Evolutionary conservation across 2,888 invertebrate species (phyloP).

Genomic region (Nemotelus pantherinus): DNA sequence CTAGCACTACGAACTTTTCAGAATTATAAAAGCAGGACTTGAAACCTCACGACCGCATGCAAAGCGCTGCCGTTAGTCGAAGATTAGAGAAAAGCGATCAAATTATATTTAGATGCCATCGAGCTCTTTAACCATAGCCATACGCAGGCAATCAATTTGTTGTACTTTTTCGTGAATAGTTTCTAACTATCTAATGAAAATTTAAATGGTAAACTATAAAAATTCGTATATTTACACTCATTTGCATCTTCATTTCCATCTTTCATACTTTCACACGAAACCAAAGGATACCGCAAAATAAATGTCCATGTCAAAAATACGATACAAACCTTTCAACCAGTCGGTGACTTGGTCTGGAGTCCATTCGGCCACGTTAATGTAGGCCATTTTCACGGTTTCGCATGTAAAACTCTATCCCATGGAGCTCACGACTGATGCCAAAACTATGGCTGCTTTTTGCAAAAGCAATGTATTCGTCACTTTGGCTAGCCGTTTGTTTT

Average conservation of each 20-base stretch:
- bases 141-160: no score
- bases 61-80: background rate
- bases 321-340: slow-evolving; percentile 81
- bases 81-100: no score
- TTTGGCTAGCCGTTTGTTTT: background rate
- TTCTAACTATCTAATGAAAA: no score
- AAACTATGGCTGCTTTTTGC: background rate
- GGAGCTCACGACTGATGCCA: background rate
- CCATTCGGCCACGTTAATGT: slow-evolving; percentile 89
- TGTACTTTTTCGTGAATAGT: no score
- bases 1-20: background rate
- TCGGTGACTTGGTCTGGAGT: slow-evolving; percentile 89
- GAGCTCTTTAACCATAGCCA: no score
- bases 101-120: no score
- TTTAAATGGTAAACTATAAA: no score
- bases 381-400: slow-evolving; percentile 70
- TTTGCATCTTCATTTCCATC: no score
- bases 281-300: no score
- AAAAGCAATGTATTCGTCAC: background rate
- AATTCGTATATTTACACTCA: no score
- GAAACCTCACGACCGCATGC: background rate
- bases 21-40: background rate
- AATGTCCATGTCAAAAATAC: background rate
- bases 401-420: background rate
- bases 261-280: no score